Base-by-base conservation (phyloP, 2,797 vertebrate genomes). In the Eutrigla gurnardus region DNA sequence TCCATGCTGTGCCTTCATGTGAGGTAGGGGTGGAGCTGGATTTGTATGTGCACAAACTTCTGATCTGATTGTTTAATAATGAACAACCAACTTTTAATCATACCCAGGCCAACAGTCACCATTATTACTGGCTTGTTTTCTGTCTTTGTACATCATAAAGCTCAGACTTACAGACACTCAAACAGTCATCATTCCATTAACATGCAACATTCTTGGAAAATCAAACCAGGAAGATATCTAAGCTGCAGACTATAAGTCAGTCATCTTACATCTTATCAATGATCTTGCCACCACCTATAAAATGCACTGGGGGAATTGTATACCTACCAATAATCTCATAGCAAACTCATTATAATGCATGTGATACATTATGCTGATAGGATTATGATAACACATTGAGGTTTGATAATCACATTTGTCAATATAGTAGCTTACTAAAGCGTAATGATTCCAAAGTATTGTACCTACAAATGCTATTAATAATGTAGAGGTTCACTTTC, bases 261-360 rank as follows among this genome's bases (percentile, higher is more conserved):
- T 50, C 62, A 14, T 45, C 54, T 52, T 13, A 52, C n/a, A 1
- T 65, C 18, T 18, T 49, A 70, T 65, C 57, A 83, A 69, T 73
- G 39, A 76, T 62, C n/a, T 50, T 62, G 42, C 40, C 54, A 58
- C 9, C 42, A 50, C 39, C 69, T 64, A n/a, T 65, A 17, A 65
- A 50, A 81, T 46, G 4, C 65, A 45, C 36, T 75, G 32, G 25
- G 11, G 36, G 9, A 37, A 66, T 43, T 53, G 52, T 47, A 40
- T 54, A 52, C 47, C 66, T 53, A 70, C 46, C 13, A 67, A 53
- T 73, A 70, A 69, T 69, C 33, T 65, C 36, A 42, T 37, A 40
- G 12, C 15, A 65, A 64, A 72, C 69, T 68, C 33, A 76, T 76
- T 53, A 65, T 57, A 73, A 55, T 75, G n/a, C 25, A 65, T 75